These are phyloP conservation scores for Leptinotarsa tumamoca DNA, from an alignment of 2,888 invertebrate genomes.

Conservation along the genomic window DNA sequence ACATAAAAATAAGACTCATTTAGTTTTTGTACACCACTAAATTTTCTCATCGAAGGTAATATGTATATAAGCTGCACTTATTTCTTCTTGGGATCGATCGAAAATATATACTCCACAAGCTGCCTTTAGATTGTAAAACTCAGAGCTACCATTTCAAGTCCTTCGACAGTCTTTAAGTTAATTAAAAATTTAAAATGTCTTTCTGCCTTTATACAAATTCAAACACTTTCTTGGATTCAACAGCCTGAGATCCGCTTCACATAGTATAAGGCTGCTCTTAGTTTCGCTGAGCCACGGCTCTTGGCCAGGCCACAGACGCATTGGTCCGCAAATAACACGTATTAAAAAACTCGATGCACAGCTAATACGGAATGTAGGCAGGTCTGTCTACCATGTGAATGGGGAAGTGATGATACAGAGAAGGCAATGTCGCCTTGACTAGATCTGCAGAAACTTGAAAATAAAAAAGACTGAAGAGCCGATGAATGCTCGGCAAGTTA, in stretches of 20 bases:
- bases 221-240: background rate
- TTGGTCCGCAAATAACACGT: conserved; percentile 66
- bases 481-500: conserved; percentile 57
- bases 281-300: conserved; percentile 60
- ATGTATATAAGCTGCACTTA: conserved; percentile 2
- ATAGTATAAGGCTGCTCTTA: conserved; percentile 55
- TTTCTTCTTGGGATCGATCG: background rate
- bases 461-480: conserved; percentile 30
- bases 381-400: conserved; percentile 53
- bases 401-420: conserved; percentile 11
- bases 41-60: background rate
- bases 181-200: background rate
- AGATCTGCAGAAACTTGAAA: conserved; percentile 58
- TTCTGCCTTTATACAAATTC: background rate
- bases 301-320: conserved; percentile 61
- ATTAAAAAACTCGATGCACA: conserved; percentile 60
- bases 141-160: conserved; percentile 7
- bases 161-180: background rate
- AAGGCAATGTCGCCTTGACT: conserved; percentile 54
- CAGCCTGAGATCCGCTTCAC: background rate
- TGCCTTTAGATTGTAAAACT: conserved; percentile 3
- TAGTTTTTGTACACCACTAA: background rate
- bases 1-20: conserved; percentile 33
- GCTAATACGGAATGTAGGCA: conserved; percentile 65
- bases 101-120: background rate